Conservation (phyloP, 2,113 vertebrate species). For the Bufo bufo region DNA sequence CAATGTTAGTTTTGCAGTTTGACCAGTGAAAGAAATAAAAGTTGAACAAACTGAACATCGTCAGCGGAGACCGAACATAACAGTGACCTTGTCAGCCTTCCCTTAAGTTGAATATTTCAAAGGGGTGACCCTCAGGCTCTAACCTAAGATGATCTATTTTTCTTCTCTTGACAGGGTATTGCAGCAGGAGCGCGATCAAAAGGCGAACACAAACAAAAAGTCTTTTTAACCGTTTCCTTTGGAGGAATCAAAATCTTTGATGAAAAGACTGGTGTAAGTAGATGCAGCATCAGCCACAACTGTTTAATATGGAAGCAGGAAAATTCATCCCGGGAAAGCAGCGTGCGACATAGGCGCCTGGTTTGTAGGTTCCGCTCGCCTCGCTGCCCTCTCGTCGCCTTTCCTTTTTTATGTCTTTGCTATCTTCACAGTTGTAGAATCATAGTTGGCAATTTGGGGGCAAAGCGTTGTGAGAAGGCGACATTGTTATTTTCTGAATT, state of each 20-base stretch:
- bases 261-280: conserved; percentile 97
- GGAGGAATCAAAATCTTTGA: conserved; percentile 99
- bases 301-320: neutral
- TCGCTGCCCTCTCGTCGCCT: neutral
- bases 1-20: neutral
- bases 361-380: no score
- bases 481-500: neutral
- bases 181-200: conserved; percentile 92
- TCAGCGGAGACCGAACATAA: neutral
- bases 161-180: conserved; percentile 81
- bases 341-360: neutral
- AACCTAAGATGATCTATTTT: conserved; percentile 54
- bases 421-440: neutral
- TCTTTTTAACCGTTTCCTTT: conserved; percentile 97
- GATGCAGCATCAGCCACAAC: neutral
- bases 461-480: neutral
- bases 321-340: neutral
- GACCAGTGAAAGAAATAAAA: neutral
- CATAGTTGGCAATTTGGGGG: neutral
- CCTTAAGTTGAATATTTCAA: conserved; percentile 15
- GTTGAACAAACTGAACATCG: neutral
- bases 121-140: neutral
- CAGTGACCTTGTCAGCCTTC: neutral
- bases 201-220: conserved; percentile 97
- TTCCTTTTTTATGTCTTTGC: neutral